Evolutionary conservation across 1,140 invertebrate species (phyloP), one percentile per base, ranked within the genome.

Genomic region (Drosophila murphyi): DNA sequence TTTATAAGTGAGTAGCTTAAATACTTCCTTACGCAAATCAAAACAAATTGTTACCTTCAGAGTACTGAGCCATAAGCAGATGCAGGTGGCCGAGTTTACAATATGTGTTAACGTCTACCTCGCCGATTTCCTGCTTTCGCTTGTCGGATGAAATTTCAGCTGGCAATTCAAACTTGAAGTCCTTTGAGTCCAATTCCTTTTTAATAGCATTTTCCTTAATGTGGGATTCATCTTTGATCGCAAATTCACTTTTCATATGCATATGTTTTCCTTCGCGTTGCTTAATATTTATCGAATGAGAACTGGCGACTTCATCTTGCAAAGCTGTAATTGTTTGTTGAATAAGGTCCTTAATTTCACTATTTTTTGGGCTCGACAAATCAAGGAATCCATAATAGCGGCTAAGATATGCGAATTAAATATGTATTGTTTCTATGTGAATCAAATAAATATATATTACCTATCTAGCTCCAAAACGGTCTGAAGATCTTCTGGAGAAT

Each of bases 31-130:
- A 20, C 20, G 20, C 51, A 37, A n/a, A 34, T n/a, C 5, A 41
- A 28, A 39, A 6, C n/a, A n/a, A 31, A 43, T n/a, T 6, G 10
- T 76, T 94, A 97, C 97, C 97, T 96, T 98, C 98, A 32, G 95
- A 94, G 93, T 97, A 98, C 92, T 98, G 96, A 93, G 97, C 97
- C 3, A 98, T 93, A 0, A 99, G 93, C 4, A 99, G 94, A 93
- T 98, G 97, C 90, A 98, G 97, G 94, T 99, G 98, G 2, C 98
- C 98, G 32, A 99, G 93, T 93, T 98, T 98, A 83, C 97, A 98
- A 91, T 97, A 98, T 7, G 97, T 97, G 92, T 97, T 97, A 0
- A 97, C 96, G 93, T 98, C 97, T 59, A 98, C 96, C 78, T 95
- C 70, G 2, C 28, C 57, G 12, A 59, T 52, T 7, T 35, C 54